These are phyloP conservation scores for Bellardia pandia DNA, from an alignment of 2,888 invertebrate species.

Conservation along the genomic window DNA sequence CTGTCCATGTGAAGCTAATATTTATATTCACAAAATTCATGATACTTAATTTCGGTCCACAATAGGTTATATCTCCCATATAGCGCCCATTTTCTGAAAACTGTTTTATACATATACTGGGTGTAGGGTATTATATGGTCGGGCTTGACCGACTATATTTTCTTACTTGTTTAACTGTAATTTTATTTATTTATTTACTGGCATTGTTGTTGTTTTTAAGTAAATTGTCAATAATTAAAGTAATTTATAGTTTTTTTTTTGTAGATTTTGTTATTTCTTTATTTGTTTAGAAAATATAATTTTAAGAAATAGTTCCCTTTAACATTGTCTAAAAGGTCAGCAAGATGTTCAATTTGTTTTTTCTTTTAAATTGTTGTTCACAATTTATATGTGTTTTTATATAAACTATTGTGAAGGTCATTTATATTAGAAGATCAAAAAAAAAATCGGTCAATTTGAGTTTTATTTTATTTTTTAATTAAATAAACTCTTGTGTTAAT, in stretches of 20 bases:
- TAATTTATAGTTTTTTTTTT: conserved; percentile 48
- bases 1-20: too few relatives aligned
- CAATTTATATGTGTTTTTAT: conserved; percentile 3
- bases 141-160: too few relatives aligned
- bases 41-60: too few relatives aligned
- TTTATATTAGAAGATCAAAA: not conserved
- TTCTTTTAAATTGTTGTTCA: not conserved
- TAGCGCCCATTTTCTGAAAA: too few relatives aligned
- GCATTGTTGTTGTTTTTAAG: conserved; percentile 21
- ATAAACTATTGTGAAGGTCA: conserved; percentile 48
- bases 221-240: conserved; percentile 61
- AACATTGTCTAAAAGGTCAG: conserved; percentile 54
- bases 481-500: conserved; percentile 1
- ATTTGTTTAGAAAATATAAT: not conserved
- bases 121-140: too few relatives aligned
- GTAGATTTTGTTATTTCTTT: not conserved
- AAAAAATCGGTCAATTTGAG: conserved; percentile 10
- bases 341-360: conserved; percentile 8
- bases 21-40: too few relatives aligned
- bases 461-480: conserved; percentile 5
- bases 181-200: conserved; percentile 32
- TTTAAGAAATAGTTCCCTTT: conserved; percentile 22
- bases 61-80: too few relatives aligned
- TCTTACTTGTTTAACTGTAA: not conserved
- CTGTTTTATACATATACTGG: too few relatives aligned